Evolutionary conservation across 2,797 vertebrate species (phyloP).

Genomic region (Liparis tanakae): DNA sequence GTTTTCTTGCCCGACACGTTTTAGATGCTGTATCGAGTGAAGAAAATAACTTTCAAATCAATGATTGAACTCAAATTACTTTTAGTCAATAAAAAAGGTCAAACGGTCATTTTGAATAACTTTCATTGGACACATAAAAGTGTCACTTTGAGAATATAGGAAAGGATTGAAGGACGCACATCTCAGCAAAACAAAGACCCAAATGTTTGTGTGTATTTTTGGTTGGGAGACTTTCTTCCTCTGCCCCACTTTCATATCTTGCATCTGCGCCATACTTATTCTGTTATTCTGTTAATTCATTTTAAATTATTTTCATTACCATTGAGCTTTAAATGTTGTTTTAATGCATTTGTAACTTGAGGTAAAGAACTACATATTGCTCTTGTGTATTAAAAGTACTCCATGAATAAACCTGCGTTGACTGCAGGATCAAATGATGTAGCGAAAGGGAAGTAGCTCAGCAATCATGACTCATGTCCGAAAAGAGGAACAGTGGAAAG

Average conservation of each 20-base stretch:
- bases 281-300: not conserved
- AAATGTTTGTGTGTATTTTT: not conserved
- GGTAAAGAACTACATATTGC: not conserved
- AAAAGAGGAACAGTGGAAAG: conserved; percentile 16
- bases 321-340: not conserved
- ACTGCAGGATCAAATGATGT: conserved; percentile 6
- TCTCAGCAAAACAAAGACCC: not conserved
- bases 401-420: not conserved
- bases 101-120: no score
- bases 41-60: not conserved
- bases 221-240: not conserved
- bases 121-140: no score
- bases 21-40: not conserved
- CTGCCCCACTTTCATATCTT: not conserved
- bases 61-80: not conserved
- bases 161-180: not conserved
- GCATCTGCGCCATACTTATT: not conserved
- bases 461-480: not conserved
- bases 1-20: not conserved
- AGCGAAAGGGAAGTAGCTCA: conserved; percentile 18
- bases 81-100: not conserved
- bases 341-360: not conserved
- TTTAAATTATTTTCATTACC: not conserved
- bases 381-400: not conserved
- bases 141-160: not conserved